These are phyloP conservation scores for Rhadinocentrus ornatus DNA, from an alignment of 2,797 vertebrate genomes.

Conservation along the genomic window DNA sequence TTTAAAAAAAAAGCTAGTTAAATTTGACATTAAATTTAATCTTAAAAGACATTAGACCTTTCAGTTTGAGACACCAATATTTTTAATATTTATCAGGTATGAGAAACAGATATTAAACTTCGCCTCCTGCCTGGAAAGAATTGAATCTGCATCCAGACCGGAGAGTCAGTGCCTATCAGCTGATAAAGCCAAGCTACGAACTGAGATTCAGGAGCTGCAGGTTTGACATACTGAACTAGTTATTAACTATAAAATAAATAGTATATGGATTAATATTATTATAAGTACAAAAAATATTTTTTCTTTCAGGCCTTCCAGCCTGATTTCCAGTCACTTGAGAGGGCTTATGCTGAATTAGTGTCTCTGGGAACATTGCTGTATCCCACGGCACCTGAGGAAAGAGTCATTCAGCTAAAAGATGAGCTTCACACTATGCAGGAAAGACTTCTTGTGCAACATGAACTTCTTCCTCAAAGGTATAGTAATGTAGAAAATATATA, in stretches of 20 bases:
- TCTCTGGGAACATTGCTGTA: constrained; percentile 82
- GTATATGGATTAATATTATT: background rate
- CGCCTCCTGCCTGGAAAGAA: constrained; percentile 88
- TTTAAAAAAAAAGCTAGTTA: background rate
- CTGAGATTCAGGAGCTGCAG: constrained; percentile 88
- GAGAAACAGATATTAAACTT: constrained; percentile 91
- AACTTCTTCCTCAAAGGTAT: constrained; percentile 87
- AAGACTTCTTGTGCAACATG: constrained; percentile 81
- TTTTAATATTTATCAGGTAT: constrained; percentile 79
- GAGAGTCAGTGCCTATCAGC: constrained; percentile 82
- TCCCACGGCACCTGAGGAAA: constrained; percentile 83
- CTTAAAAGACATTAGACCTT: background rate
- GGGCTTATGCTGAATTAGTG: constrained; percentile 76
- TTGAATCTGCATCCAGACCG: constrained; percentile 81
- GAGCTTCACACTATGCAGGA: constrained; percentile 82
- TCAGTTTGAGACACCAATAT: constrained; percentile 5
- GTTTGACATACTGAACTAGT: constrained; percentile 66
- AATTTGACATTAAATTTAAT: background rate
- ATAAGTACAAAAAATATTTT: background rate
- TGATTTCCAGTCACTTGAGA: constrained; percentile 81
- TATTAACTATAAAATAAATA: background rate
- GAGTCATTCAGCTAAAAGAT: constrained; percentile 78
- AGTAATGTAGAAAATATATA: constrained; percentile 41
- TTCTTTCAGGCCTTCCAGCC: constrained; percentile 81
- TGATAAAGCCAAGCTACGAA: constrained; percentile 88